Percentiles rank a stretch among this genome's conserved stretches.
phyloP scores from a whole-genome alignment of 2,797 vertebrate genomes.

The Oophaga sylvatica region DNA sequence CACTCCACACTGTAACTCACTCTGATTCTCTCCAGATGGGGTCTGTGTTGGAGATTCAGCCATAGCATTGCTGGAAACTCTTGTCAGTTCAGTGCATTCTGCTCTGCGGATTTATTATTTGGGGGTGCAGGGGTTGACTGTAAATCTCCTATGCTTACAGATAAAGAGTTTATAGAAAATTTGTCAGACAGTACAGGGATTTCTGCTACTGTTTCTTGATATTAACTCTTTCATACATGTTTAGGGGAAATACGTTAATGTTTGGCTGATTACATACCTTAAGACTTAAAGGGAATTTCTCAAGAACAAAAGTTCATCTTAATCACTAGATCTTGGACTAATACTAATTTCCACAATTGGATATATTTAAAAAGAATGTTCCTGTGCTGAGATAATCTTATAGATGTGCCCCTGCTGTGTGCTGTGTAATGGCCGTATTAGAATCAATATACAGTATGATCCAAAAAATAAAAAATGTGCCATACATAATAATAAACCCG shows the following conservation, averaged over 20 bases:
- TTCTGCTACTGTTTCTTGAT: neutral
- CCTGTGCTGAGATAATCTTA: no score
- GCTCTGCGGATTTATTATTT: slow-evolving; percentile 4
- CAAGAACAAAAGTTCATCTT: no score
- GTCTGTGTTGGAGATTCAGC: slow-evolving; percentile 8
- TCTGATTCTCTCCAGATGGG: slow-evolving; percentile 30
- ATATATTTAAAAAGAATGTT: no score
- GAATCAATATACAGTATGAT: no score
- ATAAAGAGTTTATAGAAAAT: neutral
- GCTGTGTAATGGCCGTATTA: no score
- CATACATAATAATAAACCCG: no score
- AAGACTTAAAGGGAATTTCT: no score
- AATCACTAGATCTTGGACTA: no score
- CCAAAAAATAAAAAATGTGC: no score
- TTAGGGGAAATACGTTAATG: neutral
- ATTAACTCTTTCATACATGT: slow-evolving; percentile 12
- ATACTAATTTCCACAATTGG: no score
- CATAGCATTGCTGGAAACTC: slow-evolving; percentile 15
- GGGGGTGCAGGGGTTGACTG: neutral
- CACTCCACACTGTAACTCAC: neutral
- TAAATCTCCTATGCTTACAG: slow-evolving; percentile 32
- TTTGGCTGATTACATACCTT: no score
- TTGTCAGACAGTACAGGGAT: neutral
- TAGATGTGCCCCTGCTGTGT: no score
- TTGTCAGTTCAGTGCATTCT: slow-evolving; percentile 11